phyloP scores from a whole-genome alignment of 2,113 vertebrate species.

The Uria lomvia region DNA sequence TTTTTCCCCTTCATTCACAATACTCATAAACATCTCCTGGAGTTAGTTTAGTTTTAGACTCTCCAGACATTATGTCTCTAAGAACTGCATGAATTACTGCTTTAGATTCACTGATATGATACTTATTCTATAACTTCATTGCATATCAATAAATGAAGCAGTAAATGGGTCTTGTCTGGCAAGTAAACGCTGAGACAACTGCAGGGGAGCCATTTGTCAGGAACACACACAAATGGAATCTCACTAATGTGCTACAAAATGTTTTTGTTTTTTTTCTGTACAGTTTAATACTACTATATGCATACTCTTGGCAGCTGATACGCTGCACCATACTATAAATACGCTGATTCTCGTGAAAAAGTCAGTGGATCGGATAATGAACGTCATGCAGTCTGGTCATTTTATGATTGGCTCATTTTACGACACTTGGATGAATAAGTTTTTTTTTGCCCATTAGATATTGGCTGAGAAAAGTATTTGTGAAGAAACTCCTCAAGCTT shows the following conservation, averaged over 20 bases:
- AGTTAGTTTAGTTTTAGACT: slow-evolving; percentile 16
- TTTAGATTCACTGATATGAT: background rate
- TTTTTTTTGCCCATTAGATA: background rate
- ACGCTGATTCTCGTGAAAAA: slow-evolving; percentile 32
- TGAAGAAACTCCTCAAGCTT: background rate
- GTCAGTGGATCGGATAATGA: background rate
- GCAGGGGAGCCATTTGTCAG: slow-evolving; percentile 18
- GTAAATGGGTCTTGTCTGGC: slow-evolving; percentile 31
- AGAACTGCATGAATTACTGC: background rate
- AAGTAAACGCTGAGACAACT: slow-evolving; percentile 5
- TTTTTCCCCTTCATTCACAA: background rate
- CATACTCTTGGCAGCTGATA: background rate
- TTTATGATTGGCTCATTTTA: slow-evolving; percentile 10
- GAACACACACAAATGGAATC: slow-evolving; percentile 14
- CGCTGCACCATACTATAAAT: background rate
- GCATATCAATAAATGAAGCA: slow-evolving; percentile 52
- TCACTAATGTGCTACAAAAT: background rate
- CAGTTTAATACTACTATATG: background rate
- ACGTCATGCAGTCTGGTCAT: background rate
- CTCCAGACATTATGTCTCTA: background rate
- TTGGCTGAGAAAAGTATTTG: background rate
- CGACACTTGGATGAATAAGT: background rate
- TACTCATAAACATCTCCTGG: background rate
- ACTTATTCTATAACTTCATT: slow-evolving; percentile 13
- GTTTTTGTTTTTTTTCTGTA: background rate